Base-by-base conservation (phyloP, 2,888 invertebrate species). In the Apamea monoglypha region DNA sequence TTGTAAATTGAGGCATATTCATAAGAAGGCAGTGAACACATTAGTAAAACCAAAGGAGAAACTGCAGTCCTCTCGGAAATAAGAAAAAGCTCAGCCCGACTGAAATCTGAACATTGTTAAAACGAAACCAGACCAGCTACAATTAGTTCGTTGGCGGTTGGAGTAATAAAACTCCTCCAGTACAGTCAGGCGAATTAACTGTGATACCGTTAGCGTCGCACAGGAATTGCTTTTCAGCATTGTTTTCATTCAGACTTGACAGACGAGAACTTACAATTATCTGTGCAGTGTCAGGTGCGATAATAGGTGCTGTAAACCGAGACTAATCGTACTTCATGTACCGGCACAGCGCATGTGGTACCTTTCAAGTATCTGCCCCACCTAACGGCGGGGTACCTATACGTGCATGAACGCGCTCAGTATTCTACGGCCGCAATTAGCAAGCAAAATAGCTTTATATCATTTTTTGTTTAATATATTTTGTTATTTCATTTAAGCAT, bases 181-280 rank as follows among this genome's bases (percentile, higher is more conserved):
- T 47, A 50, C 56, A 29, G 14, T 63, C 67, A 14, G 21, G 67
- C 6, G 56, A 40, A 73, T 44, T 74, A 59, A 70, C 66, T 53
- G 56, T 40, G 14, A 67, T 68, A 69, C 40, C 56, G 47, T 29
- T 64, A 53, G 40, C n/a, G 29, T 86, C 76, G n/a, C 75, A 81
- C 59, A 72, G 21, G 77, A 74, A 68, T 90, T 82, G 18, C 44
- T 71, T 90, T 83, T 79, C 86, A 87, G 80, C 78, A 90, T 89
- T 87, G 88, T 86, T 82, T 82, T 77, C 79, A 56, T 78, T 80
- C 80, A 64, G 63, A 69, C 53, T 69, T 76, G 86, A 40, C 81
- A 89, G 74, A 70, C 53, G 82, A 86, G 85, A 72, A 25, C n/a
- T 36, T 59, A 36, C 61, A 53, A 59, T 82, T 80, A 83, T 79